These are phyloP conservation scores for Malurus melanocephalus DNA, from an alignment of 2,113 vertebrate species.

Conservation along the genomic window DNA sequence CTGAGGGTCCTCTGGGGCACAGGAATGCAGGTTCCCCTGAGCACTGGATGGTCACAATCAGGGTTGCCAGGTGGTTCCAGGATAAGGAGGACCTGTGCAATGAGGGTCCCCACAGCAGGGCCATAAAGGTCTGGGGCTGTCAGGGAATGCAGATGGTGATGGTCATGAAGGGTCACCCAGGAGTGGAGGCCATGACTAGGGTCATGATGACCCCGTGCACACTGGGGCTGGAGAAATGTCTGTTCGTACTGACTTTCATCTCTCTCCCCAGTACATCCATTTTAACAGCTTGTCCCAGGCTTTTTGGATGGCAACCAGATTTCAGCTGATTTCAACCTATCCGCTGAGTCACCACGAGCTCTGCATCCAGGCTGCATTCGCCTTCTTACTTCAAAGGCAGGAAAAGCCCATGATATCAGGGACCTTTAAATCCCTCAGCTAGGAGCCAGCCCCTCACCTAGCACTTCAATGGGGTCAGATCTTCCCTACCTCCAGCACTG, in stretches of 20 bases:
- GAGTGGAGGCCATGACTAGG: background rate
- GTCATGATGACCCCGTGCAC: accelerated
- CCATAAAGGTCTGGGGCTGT: background rate
- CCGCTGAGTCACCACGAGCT: slow-evolving; percentile 2
- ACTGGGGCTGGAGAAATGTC: background rate
- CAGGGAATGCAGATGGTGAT: background rate
- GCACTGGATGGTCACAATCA: background rate
- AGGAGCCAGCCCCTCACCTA: background rate
- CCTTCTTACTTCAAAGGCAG: background rate
- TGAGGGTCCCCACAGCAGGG: background rate
- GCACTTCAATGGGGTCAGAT: background rate
- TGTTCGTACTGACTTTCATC: background rate
- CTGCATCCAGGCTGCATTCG: background rate
- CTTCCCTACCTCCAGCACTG: background rate
- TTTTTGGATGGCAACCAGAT: slow-evolving; percentile 36
- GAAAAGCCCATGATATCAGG: background rate
- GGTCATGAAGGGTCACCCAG: background rate
- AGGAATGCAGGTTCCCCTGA: background rate
- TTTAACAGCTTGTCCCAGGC: slow-evolving; percentile 30
- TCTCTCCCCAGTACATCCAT: background rate
- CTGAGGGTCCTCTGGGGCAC: background rate
- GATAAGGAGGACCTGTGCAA: background rate
- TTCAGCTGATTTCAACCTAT: background rate
- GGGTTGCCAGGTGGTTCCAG: background rate
- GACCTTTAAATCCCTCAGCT: background rate